Evolutionary conservation across 2,888 invertebrate genomes (phyloP).

Genomic region (Idaea dimidiata): DNA sequence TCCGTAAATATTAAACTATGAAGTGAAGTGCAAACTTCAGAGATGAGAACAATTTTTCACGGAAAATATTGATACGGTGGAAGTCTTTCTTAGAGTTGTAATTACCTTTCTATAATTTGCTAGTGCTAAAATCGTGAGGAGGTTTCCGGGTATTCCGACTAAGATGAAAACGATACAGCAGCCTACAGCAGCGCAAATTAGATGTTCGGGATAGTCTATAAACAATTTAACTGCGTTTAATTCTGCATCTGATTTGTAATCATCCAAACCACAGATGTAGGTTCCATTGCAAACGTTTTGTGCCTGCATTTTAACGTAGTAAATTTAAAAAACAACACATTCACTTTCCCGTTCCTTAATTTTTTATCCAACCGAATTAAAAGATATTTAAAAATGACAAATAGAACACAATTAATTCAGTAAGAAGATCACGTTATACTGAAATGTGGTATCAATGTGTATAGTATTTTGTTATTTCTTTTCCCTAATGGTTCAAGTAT

Average conservation of each 20-base stretch:
- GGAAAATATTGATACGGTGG: neutral
- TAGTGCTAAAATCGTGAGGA: constrained; percentile 84
- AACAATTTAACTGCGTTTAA: constrained; percentile 13
- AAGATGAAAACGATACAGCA: constrained; percentile 76
- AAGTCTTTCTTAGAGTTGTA: neutral
- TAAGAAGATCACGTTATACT: neutral
- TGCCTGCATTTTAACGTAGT: neutral
- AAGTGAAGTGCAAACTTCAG: neutral
- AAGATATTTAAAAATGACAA: neutral
- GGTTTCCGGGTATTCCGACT: constrained; percentile 85
- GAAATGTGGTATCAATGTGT: neutral
- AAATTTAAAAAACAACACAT: neutral
- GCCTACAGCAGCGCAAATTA: constrained; percentile 13
- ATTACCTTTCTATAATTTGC: constrained; percentile 77
- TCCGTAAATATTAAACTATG: neutral
- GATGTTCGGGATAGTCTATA: constrained; percentile 10
- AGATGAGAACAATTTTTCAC: neutral
- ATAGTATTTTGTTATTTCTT: constrained; percentile 5
- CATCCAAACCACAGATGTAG: constrained; percentile 12
- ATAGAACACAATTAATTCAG: neutral
- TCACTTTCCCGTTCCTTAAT: neutral
- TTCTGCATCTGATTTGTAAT: constrained; percentile 16
- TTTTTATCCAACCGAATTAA: neutral
- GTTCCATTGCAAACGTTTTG: neutral
- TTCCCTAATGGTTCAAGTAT: constrained; percentile 15